phyloP scores from a whole-genome alignment of 2,888 invertebrate genomes.

The Pherbina coryleti region DNA sequence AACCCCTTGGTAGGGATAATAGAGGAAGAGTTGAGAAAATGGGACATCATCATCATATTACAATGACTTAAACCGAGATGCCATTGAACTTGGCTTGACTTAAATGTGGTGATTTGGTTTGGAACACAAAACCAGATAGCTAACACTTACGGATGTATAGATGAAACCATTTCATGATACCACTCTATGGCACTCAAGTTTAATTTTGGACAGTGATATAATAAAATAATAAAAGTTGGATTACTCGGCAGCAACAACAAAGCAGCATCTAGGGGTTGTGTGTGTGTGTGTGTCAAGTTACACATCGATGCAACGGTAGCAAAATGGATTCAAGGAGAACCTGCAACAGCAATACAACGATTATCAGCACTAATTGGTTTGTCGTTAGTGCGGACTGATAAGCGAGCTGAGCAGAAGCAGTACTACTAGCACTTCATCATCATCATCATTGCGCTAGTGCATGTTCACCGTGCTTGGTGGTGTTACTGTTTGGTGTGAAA shows the following conservation, averaged over 20 bases:
- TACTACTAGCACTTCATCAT: neutral
- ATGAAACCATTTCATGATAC: neutral
- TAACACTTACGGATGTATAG: neutral
- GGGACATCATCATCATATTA: too few species aligned
- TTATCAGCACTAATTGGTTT: conserved; percentile 22
- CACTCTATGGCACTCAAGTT: neutral
- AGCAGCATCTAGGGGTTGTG: neutral
- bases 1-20: too few species aligned
- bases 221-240: conserved; percentile 43
- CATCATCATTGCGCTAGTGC: neutral
- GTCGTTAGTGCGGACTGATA: conserved; percentile 4
- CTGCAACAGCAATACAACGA: conserved; percentile 4
- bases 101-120: neutral
- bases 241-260: conserved; percentile 36
- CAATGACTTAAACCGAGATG: too few species aligned
- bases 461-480: too few species aligned
- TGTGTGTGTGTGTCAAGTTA: neutral
- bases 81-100: neutral
- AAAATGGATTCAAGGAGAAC: neutral
- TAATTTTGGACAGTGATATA: conserved; percentile 26
- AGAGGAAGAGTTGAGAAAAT: too few species aligned
- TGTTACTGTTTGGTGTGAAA: neutral
- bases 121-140: neutral
- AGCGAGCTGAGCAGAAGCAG: neutral
- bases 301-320: neutral